Evolutionary conservation across 2,797 vertebrate species (phyloP).

Genomic region (Argentina silus): DNA sequence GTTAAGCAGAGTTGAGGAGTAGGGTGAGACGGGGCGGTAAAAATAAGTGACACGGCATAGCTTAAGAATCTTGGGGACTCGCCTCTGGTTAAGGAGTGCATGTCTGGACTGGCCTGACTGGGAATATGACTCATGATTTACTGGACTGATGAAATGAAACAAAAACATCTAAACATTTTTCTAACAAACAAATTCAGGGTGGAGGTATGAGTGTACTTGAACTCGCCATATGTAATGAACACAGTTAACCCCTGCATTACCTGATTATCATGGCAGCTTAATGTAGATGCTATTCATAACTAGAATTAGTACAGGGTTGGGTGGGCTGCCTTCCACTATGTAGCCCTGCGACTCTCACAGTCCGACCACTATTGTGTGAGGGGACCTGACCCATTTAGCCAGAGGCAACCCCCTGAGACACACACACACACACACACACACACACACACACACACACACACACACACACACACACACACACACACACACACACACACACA

Average conservation of each 20-base stretch:
- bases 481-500: neutral
- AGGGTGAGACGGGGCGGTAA: constrained; percentile 13
- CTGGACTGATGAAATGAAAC: neutral
- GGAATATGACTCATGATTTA: neutral
- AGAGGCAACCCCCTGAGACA: constrained; percentile 15
- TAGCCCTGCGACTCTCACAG: constrained; percentile 64
- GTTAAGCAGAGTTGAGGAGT: neutral
- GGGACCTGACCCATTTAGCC: constrained; percentile 77
- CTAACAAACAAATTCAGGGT: neutral
- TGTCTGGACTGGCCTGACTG: neutral
- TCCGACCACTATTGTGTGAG: constrained; percentile 66
- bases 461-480: neutral
- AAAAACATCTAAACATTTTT: neutral
- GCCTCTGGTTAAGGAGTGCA: neutral
- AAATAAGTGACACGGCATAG: constrained; percentile 12
- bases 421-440: too few species aligned
- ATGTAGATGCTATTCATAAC: constrained; percentile 74
- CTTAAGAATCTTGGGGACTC: neutral
- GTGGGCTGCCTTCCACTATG: constrained; percentile 35
- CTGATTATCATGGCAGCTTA: constrained; percentile 64
- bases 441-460: constrained; percentile 1
- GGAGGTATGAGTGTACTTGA: neutral
- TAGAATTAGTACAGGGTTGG: constrained; percentile 62
- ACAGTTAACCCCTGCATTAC: constrained; percentile 55
- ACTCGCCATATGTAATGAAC: constrained; percentile 33